These are phyloP conservation scores for Brachypodius melanocephalos DNA, from an alignment of 2,113 vertebrate genomes.

Conservation along the genomic window DNA sequence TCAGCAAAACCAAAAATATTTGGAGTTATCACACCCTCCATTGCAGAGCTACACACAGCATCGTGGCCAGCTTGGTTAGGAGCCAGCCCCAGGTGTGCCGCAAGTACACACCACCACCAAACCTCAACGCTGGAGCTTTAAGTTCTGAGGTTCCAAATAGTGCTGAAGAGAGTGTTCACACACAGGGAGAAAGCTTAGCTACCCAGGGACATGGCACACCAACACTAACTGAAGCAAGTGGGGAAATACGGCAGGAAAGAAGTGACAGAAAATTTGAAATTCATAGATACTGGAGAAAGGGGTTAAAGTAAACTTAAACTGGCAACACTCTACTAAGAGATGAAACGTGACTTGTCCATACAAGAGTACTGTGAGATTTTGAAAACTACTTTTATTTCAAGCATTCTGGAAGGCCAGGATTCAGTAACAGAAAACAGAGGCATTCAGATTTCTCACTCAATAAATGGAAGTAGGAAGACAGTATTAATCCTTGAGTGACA, in stretches of 20 bases:
- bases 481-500: not conserved
- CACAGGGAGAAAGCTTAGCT: not conserved
- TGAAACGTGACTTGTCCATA: not conserved
- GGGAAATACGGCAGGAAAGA: not conserved
- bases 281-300: not conserved
- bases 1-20: not conserved
- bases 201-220: not conserved
- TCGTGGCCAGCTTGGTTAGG: not conserved
- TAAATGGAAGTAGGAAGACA: not conserved
- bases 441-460: not conserved
- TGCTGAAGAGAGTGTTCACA: fast-evolving
- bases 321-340: not conserved
- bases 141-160: not conserved
- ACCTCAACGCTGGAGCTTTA: fast-evolving
- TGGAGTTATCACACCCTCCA: not conserved
- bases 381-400: not conserved
- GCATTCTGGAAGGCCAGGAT: not conserved
- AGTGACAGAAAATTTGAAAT: not conserved
- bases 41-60: not conserved
- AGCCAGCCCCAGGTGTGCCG: fast-evolving
- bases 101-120: fast-evolving
- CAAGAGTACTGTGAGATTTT: not conserved
- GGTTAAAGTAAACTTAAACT: not conserved
- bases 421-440: not conserved
- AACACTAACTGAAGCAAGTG: fast-evolving